Evolutionary conservation across 2,888 invertebrate species (phyloP), one percentile per base, ranked within the genome.

Genomic region (Onthophagus sagittarius): DNA sequence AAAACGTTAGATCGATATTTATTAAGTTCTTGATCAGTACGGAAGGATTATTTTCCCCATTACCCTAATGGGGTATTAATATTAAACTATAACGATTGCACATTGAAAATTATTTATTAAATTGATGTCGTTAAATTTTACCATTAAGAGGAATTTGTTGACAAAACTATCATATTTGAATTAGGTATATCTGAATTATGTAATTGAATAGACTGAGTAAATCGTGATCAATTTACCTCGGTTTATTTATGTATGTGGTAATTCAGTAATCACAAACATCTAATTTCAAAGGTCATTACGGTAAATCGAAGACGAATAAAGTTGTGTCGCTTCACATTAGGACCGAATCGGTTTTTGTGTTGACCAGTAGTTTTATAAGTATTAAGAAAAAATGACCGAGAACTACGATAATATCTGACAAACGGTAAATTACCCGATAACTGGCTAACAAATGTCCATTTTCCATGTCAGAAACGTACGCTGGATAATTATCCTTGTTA

Each of bases 391-490:
- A 69, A 72, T 64, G 32, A 39, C 15, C 71, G 53, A n/a, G 67
- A 23, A 23, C 2, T 23, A 72, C 73, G 77, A 77, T 77, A 77
- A 64, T 70, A 77, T 77, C 75, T 71, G 71, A 74, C 71, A 73
- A 75, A 77, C 72, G 71, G 76, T 75, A 82, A 82, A 82, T 81
- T 81, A 80, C 78, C 79, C 80, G 83, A 81, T 82, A 83, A 82
- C 81, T 80, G 79, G 80, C 78, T 82, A 81, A 82, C 83, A 82
- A 83, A 83, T 83, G 83, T 81, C 80, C 79, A 76, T 77, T 80
- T 82, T 80, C 78, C 83, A 83, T 83, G 83, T 81, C 81, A 77
- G 78, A 78, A 79, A 79, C 11, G 67, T 23, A 32, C 23, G 15
- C 23, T 15, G 67, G 39, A 53, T 67, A 67, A 67, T 67, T 23